These are phyloP conservation scores for Torymus auratus DNA, from an alignment of 2,888 invertebrate species.

Conservation along the genomic window DNA sequence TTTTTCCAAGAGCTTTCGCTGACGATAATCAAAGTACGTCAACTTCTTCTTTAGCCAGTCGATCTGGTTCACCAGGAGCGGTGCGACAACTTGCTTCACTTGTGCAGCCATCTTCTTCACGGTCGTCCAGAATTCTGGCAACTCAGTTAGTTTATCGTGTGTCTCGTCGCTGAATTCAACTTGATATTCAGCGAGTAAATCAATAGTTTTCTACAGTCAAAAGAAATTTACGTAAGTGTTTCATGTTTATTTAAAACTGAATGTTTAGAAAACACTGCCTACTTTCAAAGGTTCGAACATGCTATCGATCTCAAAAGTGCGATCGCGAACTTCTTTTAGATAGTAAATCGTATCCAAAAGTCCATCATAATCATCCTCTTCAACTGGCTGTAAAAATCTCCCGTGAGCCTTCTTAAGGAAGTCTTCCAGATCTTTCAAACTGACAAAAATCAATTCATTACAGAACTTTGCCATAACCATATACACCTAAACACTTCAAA, in stretches of 20 bases:
- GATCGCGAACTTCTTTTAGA: constrained; percentile 87
- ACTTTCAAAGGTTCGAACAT: constrained; percentile 92
- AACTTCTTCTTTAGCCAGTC: constrained; percentile 90
- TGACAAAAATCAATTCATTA: constrained; percentile 69
- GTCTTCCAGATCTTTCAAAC: constrained; percentile 85
- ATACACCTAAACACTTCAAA: constrained; percentile 26
- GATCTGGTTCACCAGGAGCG: constrained; percentile 92
- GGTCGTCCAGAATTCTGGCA: constrained; percentile 93
- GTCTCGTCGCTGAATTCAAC: constrained; percentile 90
- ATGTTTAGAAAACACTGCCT: constrained; percentile 9
- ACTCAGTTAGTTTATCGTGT: constrained; percentile 80
- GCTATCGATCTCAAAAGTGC: constrained; percentile 86
- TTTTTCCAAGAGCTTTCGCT: constrained; percentile 86
- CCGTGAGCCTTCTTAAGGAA: constrained; percentile 87
- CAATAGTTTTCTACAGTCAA: constrained; percentile 83
- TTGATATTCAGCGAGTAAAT: constrained; percentile 89
- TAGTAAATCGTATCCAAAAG: constrained; percentile 90
- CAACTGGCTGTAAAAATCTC: constrained; percentile 84
- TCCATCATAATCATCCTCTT: constrained; percentile 91
- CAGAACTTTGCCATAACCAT: not conserved
- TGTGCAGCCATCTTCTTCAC: constrained; percentile 90
- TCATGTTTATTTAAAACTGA: not conserved
- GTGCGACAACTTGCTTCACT: constrained; percentile 91
- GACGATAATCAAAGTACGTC: constrained; percentile 87
- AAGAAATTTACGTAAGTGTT: no score